These are phyloP conservation scores for Fulmarus glacialis DNA, from an alignment of 2,113 vertebrate genomes.

Conservation along the genomic window DNA sequence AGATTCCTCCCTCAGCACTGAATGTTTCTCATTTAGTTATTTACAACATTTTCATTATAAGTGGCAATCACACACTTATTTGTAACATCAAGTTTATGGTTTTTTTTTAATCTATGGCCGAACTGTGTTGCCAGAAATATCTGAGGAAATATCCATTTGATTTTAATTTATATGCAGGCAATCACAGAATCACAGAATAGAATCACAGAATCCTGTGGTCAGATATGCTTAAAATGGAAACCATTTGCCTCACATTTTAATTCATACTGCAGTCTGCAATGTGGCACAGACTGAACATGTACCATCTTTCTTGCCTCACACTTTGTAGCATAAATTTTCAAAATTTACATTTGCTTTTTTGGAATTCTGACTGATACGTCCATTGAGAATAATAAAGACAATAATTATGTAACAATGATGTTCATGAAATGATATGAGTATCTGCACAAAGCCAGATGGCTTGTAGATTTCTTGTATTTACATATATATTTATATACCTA, in stretches of 20 bases:
- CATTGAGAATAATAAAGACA: background rate
- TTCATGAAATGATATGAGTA: background rate
- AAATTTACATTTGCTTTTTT: background rate
- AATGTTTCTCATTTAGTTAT: constrained; percentile 18
- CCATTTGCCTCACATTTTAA: background rate
- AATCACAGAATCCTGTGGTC: constrained; percentile 18
- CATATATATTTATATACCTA: background rate
- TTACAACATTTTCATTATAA: background rate
- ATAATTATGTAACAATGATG: background rate
- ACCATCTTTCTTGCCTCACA: background rate
- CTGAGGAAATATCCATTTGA: background rate
- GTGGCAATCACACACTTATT: background rate
- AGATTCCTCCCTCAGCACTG: background rate
- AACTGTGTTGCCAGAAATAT: background rate
- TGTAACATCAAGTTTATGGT: background rate
- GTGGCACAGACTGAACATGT: background rate
- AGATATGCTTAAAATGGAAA: constrained; percentile 17
- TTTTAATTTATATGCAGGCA: constrained; percentile 4
- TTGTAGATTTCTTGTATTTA: background rate
- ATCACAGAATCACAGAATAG: constrained; percentile 2
- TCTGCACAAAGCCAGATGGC: background rate
- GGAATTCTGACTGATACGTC: background rate
- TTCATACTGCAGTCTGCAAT: background rate
- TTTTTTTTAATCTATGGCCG: background rate
- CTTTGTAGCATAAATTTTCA: background rate